These are phyloP conservation scores for Symphodus melops DNA, from an alignment of 2,113 vertebrate species.

Conservation along the genomic window DNA sequence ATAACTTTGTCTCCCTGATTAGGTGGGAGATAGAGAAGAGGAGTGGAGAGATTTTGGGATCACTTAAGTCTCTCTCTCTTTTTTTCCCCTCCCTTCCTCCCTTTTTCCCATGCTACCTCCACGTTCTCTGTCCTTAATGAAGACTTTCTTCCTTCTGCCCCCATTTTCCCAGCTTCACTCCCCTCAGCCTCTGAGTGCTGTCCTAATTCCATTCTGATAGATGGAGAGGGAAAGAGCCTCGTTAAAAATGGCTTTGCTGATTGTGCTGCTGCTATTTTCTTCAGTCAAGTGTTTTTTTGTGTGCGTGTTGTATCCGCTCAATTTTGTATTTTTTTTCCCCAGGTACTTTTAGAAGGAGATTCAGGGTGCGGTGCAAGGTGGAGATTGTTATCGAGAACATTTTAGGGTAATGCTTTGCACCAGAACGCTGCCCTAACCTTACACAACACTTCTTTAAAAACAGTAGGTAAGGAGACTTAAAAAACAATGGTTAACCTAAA, in stretches of 20 bases:
- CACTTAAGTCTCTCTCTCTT: slow-evolving; percentile 39
- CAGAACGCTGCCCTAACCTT: neutral
- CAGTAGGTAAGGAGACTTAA: neutral
- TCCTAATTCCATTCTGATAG: slow-evolving; percentile 75
- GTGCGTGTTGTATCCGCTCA: slow-evolving; percentile 12
- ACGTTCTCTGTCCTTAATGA: slow-evolving; percentile 70
- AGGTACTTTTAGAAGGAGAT: slow-evolving; percentile 11
- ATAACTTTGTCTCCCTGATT: slow-evolving; percentile 73
- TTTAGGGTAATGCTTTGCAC: slow-evolving; percentile 4
- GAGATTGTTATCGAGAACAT: slow-evolving; percentile 10
- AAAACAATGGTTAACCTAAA: neutral
- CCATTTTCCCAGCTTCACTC: slow-evolving; percentile 54
- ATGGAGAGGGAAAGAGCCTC: slow-evolving; percentile 66
- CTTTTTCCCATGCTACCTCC: slow-evolving; percentile 41
- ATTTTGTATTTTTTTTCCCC: slow-evolving; percentile 23
- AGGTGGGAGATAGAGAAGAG: slow-evolving; percentile 44
- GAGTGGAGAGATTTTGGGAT: slow-evolving; percentile 43
- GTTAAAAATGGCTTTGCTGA: slow-evolving; percentile 73
- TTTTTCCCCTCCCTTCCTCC: neutral
- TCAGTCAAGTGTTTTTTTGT: neutral
- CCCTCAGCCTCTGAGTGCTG: slow-evolving; percentile 57
- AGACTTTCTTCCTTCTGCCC: slow-evolving; percentile 61
- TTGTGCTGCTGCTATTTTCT: slow-evolving; percentile 46
- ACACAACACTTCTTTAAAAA: neutral
- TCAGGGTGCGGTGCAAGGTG: slow-evolving; percentile 12